phyloP scores from a whole-genome alignment of 2,797 vertebrate genomes.

The Spea hammondii region DNA sequence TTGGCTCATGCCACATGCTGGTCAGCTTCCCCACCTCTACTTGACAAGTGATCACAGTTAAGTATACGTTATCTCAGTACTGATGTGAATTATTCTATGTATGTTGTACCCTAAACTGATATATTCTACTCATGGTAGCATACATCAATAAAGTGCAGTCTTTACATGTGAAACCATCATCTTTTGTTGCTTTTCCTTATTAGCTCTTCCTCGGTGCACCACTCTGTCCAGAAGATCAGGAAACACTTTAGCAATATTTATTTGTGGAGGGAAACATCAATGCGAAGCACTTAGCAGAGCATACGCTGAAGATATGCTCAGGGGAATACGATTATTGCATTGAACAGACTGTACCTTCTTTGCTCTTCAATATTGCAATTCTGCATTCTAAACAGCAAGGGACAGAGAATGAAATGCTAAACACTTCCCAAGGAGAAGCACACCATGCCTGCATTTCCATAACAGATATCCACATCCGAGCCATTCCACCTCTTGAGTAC shows the following conservation, averaged over 20 bases:
- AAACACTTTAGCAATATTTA: slow-evolving; percentile 68
- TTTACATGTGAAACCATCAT: slow-evolving; percentile 33
- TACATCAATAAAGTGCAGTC: slow-evolving; percentile 18
- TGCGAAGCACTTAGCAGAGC: slow-evolving; percentile 65
- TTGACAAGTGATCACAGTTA: slow-evolving; percentile 1
- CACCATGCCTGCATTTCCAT: neutral
- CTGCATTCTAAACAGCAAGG: slow-evolving; percentile 22
- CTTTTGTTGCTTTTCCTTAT: slow-evolving; percentile 9
- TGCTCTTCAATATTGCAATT: slow-evolving; percentile 52
- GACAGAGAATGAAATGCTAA: slow-evolving; percentile 16
- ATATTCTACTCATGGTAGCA: neutral
- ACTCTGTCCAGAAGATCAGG: slow-evolving; percentile 50
- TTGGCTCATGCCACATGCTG: too few species aligned
- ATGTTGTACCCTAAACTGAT: neutral
- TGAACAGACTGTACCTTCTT: slow-evolving; percentile 55
- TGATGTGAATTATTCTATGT: neutral
- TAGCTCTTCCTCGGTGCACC: slow-evolving; percentile 12
- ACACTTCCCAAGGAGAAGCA: neutral
- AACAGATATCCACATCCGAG: slow-evolving; percentile 50
- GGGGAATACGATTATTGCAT: slow-evolving; percentile 66
- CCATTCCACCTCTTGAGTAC: slow-evolving; percentile 38
- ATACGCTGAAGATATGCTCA: slow-evolving; percentile 57
- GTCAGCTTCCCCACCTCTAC: neutral
- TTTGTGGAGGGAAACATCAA: slow-evolving; percentile 65
- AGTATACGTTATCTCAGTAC: neutral